Evolutionary conservation across 1,140 invertebrate species (phyloP).

Genomic region (Microplitis demolitor): DNA sequence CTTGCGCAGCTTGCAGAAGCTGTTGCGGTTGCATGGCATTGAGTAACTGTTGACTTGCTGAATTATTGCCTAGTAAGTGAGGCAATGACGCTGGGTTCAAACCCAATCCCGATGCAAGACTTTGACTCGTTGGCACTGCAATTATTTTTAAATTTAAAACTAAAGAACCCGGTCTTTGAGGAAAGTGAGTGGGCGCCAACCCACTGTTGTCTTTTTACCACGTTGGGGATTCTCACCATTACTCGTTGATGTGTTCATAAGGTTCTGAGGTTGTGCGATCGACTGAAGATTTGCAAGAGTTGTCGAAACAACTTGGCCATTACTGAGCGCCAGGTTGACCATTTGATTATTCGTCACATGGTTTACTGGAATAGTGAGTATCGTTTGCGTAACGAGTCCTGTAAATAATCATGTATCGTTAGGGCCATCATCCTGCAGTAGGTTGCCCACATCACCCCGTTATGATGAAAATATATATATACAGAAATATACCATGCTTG

Average conservation of each 20-base stretch:
- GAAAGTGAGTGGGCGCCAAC: too few species aligned
- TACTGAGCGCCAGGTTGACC: constrained; percentile 78
- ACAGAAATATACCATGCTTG: too few species aligned
- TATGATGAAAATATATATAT: too few species aligned
- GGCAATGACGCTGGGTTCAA: constrained; percentile 69
- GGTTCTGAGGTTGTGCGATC: constrained; percentile 73
- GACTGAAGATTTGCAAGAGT: constrained; percentile 81
- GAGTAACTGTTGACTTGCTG: constrained; percentile 67
- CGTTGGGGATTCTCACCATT: constrained; percentile 46
- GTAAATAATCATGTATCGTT: constrained; percentile 35
- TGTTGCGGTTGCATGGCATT: constrained; percentile 69
- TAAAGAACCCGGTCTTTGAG: too few species aligned
- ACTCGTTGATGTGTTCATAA: constrained; percentile 66
- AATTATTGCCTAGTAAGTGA: constrained; percentile 72
- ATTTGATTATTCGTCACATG: constrained; percentile 82
- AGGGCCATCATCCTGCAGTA: not conserved
- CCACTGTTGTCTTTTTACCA: too few species aligned
- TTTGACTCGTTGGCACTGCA: constrained; percentile 59
- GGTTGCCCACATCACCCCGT: not conserved
- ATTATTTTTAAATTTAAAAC: too few species aligned
- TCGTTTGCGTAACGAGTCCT: constrained; percentile 92
- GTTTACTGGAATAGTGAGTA: constrained; percentile 89
- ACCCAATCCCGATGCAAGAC: constrained; percentile 56
- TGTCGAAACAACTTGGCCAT: constrained; percentile 83
- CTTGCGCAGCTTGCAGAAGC: constrained; percentile 57